Evolutionary conservation across 2,113 vertebrate species (phyloP).

Genomic region (Cercocebus atys): DNA sequence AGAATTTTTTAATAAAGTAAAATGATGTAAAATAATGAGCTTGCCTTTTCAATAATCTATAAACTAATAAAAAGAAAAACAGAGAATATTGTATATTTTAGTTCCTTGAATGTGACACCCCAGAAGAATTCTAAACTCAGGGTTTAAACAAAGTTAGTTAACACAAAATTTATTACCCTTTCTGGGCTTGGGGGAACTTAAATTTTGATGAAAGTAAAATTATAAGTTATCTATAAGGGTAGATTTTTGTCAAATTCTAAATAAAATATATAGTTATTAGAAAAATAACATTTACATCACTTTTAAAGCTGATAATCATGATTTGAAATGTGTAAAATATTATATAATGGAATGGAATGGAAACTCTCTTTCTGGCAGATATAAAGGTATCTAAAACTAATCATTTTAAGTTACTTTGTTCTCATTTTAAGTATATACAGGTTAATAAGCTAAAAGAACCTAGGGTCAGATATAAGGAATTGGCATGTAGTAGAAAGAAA

Average conservation of each 20-base stretch:
- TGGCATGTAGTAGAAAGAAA: slow-evolving; percentile 57
- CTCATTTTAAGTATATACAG: slow-evolving; percentile 42
- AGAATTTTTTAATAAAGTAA: slow-evolving; percentile 15
- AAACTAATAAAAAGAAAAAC: background rate
- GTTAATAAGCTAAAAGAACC: slow-evolving; percentile 31
- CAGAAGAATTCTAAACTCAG: slow-evolving; percentile 47
- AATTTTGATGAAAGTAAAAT: slow-evolving; percentile 42
- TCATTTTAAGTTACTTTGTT: slow-evolving; percentile 31
- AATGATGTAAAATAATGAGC: background rate
- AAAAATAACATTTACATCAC: background rate
- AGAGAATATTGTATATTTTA: slow-evolving; percentile 26
- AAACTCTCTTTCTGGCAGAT: background rate
- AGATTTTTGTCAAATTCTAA: slow-evolving; percentile 47
- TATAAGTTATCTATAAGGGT: background rate
- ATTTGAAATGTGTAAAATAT: slow-evolving; percentile 29
- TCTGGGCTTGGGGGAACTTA: background rate
- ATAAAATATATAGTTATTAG: slow-evolving; percentile 14
- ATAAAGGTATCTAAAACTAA: slow-evolving; percentile 17
- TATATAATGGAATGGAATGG: background rate
- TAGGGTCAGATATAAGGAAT: slow-evolving; percentile 14
- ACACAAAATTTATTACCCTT: background rate
- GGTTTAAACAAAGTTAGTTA: slow-evolving; percentile 18
- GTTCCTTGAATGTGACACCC: background rate
- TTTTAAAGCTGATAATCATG: slow-evolving; percentile 12
- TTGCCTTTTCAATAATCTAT: slow-evolving; percentile 3